Base-by-base conservation (phyloP, 2,888 invertebrate genomes). In the Tortricodes alternella region DNA sequence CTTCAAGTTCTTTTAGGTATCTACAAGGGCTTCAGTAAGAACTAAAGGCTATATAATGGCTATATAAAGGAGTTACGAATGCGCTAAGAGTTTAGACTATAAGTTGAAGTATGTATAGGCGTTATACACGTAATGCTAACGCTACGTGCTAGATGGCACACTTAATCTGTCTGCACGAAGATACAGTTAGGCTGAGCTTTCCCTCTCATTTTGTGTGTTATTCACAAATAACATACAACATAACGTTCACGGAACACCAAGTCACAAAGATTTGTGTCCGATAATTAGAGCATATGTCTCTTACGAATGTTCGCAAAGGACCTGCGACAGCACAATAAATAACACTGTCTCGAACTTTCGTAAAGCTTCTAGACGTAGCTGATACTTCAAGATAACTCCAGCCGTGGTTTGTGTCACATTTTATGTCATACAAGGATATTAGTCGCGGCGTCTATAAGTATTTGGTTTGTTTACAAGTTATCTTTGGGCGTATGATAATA, bases 321-420 rank as follows among this genome's bases (percentile, higher is more conserved):
- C 18, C 39, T 29, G 37, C 13, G 34, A 48, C 53, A 48, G 15
- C 46, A 53, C 53, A 53, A 39, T 53, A n/a, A n/a, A n/a, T n/a
- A 34, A 32, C 24, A 46, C 34, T 29, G 35, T 24, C 24, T 38
- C 11, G 24, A 52, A 51, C 51, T 39, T 32, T 39, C 21, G 38
- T 38, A 3, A 53, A 48, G 53, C 46, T 53, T 21, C 37, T 19
- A 53, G 21, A 39, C 46, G 34, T 39, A 46, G 39, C 46, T 46
- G 23, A 46, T 53, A 46, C 39, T 53, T 46, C 11, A 15, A 15
- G 21, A 6, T 15, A 38, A 23, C 32, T 15, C 23, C 27, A 29
- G 19, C 16, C 39, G 11, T 23, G 24, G 15, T 11, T 16, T 16
- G 18, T 27, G 18, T 35, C 27, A 35, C 24, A 43, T 7, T 39